These are phyloP conservation scores for Clarias magur DNA, from an alignment of 2,113 vertebrate species.

Conservation along the genomic window DNA sequence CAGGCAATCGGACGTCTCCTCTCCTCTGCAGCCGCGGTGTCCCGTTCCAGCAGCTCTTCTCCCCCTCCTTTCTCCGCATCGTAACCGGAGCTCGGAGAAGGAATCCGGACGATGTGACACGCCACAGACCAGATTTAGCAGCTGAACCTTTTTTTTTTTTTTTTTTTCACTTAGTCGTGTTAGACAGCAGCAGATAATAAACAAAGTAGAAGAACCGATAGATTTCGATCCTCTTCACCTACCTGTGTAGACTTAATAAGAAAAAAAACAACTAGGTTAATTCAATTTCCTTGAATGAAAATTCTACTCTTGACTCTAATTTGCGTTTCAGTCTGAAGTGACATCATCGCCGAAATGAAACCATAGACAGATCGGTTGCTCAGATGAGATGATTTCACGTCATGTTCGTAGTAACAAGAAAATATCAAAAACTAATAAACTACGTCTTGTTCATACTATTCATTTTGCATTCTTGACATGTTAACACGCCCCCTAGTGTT, in stretches of 20 bases:
- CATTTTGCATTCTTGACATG: too few species aligned
- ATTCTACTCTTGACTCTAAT: not conserved
- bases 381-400: not conserved
- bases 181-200: not conserved
- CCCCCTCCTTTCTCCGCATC: slow-evolving; percentile 31
- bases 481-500: too few species aligned
- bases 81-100: slow-evolving; percentile 64
- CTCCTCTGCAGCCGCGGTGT: not conserved
- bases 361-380: not conserved
- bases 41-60: slow-evolving; percentile 21
- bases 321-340: not conserved
- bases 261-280: not conserved
- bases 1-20: not conserved
- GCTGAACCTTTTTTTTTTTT: slow-evolving; percentile 62
- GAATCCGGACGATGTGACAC: slow-evolving; percentile 59
- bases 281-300: not conserved
- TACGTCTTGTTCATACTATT: not conserved
- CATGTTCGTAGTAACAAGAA: not conserved
- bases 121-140: slow-evolving; percentile 70
- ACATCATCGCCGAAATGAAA: not conserved
- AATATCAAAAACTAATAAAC: not conserved
- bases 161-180: slow-evolving; percentile 50
- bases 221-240: not conserved
- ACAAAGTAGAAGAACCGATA: not conserved
- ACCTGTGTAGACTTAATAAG: not conserved